Base-by-base conservation (phyloP, 2,888 invertebrate species). In the Scaptomyza reducta region DNA sequence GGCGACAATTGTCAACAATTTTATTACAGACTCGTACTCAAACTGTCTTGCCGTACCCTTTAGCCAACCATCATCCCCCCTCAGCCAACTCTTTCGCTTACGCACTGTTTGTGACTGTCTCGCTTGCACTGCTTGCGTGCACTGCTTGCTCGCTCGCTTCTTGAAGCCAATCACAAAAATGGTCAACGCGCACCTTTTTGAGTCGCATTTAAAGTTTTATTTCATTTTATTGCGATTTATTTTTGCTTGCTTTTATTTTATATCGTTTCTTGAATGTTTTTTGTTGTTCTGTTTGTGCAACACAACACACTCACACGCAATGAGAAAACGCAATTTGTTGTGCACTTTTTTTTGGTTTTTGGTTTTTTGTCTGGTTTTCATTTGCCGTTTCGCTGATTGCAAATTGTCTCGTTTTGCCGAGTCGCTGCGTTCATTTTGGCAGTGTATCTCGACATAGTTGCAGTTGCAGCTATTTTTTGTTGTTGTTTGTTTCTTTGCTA, bases 1-100 rank as follows among this genome's bases (percentile, higher is more conserved):
- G 83, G 87, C 82, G 83, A 86, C 83, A 87, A 87, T 82, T 82
- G 82, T 82, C 82, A 87, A 82, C 82, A 87, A 87, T 88, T 83
- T 83, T 86, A 88, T 88, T 83, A 83, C 68, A 78, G 55, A 45
- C 57, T 38, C 50, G 55, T 50, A 42, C 38, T 29, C 41, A 7
- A 14, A 5, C 25, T 44, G 16, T 54, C 22, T 29, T 7, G 25
- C 7, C 42, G 45, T 33, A 33, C 18, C 55, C 35, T 10, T n/a
- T n/a, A 14, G n/a, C n/a, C 6, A 1, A 3, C 14, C 14, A 9
- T 27, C 11, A 22, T 3, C 41, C 44, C 38, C 16, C 46, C 38
- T 16, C 46, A 29, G 50, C 41, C 13, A 38, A 44, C 46, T 29
- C 33, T 16, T 18, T 46, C 29, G 29, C 51, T 25, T 10, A 35